Evolutionary conservation across 37 sponge, comb jelly and placozoan species (phyloP), one percentile per base, ranked within the genome.

Genomic region (Halichondria panicea): DNA sequence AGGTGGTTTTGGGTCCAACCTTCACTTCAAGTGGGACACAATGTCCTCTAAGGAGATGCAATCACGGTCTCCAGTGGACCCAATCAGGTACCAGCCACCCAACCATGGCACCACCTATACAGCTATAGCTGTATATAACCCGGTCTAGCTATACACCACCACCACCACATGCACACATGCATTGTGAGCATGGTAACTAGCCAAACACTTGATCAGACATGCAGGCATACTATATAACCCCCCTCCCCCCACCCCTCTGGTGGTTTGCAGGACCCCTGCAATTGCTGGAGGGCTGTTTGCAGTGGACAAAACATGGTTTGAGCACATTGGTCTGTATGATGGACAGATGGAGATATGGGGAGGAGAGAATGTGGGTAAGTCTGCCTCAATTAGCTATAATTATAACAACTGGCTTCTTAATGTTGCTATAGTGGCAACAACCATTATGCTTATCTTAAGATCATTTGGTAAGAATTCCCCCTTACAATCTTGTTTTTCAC

Each of bases 271-370:
- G 70, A 78, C 91, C 0, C 79, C 91, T 30, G 78, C 91, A 19
- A 91, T 91, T 65, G 91, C 94, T 74, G 94, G 94, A 42, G 94
- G 94, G 9, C 84, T 93, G 65, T 93, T 93, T 74, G 78, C 72
- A 13, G 79, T 89, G 21, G 43, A 74, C 71, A 77, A 84, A 43
- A 55, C 75, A 0, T 93, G 75, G 84, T 93, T 93, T 56, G 25
- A 76, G 28, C 43, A 85, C 31, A 75, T 86, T 55, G 94, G 94
- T 4, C 25, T 55, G 43, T 93, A 93, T 63, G 94, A 93, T 36
- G 66, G 22, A 7, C 67, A 75, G 40, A 86, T 87, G 92, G 83
- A 91, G 50, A 83, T 86, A 22, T 86, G 87, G 92, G 87, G 87
- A 1, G 87, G 84, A 45, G 87, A 87, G 55, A 86, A 84, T 74